Evolutionary conservation across 2,797 vertebrate species (phyloP), one percentile per base, ranked within the genome.

Genomic region (Siniperca undulata): DNA sequence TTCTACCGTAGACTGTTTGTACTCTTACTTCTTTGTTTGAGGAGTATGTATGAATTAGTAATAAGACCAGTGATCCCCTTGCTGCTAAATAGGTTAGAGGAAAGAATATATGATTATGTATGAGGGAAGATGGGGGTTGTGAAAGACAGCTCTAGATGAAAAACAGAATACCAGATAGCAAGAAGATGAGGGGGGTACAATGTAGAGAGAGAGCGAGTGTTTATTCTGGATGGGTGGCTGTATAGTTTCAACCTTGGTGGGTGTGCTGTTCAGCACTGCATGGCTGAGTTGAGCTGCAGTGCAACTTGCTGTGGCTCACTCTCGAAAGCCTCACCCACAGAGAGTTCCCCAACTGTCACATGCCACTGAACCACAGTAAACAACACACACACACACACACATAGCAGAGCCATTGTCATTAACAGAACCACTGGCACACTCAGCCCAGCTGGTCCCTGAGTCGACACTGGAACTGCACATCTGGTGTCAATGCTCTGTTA

Each of bases 371-470:
- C 89, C 93, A 93, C 87, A 65, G 94, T 88, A 94, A 93, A 58
- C 85, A 66, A 38, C 62, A 70, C 58, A 30, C 34, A 74, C 78
- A 22, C 74, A 87, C 73, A 48, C 81, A 82, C 72, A 76, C 76
- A 68, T 70, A 80, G 78, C 74, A 87, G 79, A 94, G 91, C 91
- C 94, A 94, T 93, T 95, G 95, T 95, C 95, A 95, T 95, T 95
- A 95, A 95, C 86, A 92, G 92, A 95, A 95, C 94, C 94, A 94
- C 93, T 94, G 94, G 93, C 92, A 94, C 91, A 91, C 90, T 92
- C 92, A 91, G 91, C 93, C 94, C 95, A 96, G 95, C 95, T 95
- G 95, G 94, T 95, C 92, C 83, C 92, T 87, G 90, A 92, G 93
- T 92, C 91, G 89, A 92, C 93, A 93, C 92, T 91, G 93, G 92